A percentile compares a stretch with the other conserved stretches of the same genome.
phyloP scores from a whole-genome alignment of 2,888 invertebrate species.

The Melikaiella ostensackeni region DNA sequence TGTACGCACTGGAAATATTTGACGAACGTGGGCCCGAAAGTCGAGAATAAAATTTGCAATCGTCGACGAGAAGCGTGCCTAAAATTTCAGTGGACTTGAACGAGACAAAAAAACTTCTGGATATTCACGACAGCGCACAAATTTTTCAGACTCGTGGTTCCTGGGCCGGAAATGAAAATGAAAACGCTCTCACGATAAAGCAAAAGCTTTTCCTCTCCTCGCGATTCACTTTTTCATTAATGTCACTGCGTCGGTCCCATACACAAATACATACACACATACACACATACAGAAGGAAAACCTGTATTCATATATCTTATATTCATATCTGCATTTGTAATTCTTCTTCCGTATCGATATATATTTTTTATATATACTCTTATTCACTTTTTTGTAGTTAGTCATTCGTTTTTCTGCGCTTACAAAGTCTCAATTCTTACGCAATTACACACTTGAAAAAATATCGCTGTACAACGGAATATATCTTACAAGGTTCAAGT shows the following conservation, averaged over 20 bases:
- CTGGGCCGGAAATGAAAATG: slow-evolving; percentile 22
- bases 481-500: slow-evolving; percentile 51
- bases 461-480: slow-evolving; percentile 65
- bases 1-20: slow-evolving; percentile 50
- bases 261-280: slow-evolving; percentile 42
- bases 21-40: slow-evolving; percentile 47
- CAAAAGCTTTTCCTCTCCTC: slow-evolving; percentile 9
- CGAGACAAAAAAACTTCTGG: slow-evolving; percentile 41
- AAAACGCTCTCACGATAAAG: background rate
- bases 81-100: slow-evolving; percentile 54
- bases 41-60: slow-evolving; percentile 56
- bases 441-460: slow-evolving; percentile 63
- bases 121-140: slow-evolving; percentile 21
- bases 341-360: slow-evolving; percentile 37
- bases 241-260: slow-evolving; percentile 17
- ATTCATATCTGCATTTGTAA: slow-evolving; percentile 43
- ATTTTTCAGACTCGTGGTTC: slow-evolving; percentile 18
- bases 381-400: slow-evolving; percentile 36
- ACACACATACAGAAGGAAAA: slow-evolving; percentile 51
- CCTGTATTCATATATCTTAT: slow-evolving; percentile 46
- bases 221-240: slow-evolving; percentile 34
- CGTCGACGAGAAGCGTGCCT: slow-evolving; percentile 64
- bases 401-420: slow-evolving; percentile 36
- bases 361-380: slow-evolving; percentile 42
- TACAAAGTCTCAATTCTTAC: slow-evolving; percentile 53